A percentile compares a stretch with the other conserved stretches of the same genome.
These are phyloP conservation scores for Motacilla tschutschensis DNA, from an alignment of 2,113 vertebrate species.

Conservation along the genomic window DNA sequence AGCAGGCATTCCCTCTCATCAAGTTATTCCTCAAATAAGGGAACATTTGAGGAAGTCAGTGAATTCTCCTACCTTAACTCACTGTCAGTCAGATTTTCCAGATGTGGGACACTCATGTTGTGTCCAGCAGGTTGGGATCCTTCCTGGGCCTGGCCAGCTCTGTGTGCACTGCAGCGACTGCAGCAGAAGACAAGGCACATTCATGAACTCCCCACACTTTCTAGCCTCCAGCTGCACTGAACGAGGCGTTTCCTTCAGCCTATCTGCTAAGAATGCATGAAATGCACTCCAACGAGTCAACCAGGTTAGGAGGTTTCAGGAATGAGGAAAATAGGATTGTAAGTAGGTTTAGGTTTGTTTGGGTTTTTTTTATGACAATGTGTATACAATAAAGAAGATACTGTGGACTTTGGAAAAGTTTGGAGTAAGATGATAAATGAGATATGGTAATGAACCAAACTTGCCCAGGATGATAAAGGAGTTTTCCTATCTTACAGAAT, in stretches of 20 bases:
- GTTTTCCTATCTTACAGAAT: not conserved
- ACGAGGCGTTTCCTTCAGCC: slow-evolving; percentile 75
- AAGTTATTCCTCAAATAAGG: not conserved
- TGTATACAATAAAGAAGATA: slow-evolving; percentile 24
- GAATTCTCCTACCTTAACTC: slow-evolving; percentile 64
- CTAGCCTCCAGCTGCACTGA: slow-evolving; percentile 60
- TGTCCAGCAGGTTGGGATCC: not conserved
- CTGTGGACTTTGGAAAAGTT: not conserved
- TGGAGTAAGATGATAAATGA: not conserved
- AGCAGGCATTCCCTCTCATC: not conserved
- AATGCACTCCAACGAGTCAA: slow-evolving; percentile 80
- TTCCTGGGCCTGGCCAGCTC: not conserved
- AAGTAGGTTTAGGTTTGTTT: not conserved
- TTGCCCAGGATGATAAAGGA: not conserved
- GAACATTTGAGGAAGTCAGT: not conserved
- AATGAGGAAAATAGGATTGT: slow-evolving; percentile 73
- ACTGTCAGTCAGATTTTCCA: not conserved
- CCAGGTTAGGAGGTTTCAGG: slow-evolving; percentile 76
- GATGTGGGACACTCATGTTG: not conserved
- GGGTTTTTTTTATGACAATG: not conserved
- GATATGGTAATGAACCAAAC: not conserved
- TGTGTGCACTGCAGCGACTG: not conserved
- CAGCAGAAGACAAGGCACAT: not conserved
- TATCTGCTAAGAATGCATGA: slow-evolving; percentile 78
- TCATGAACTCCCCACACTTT: slow-evolving; percentile 54